These are phyloP conservation scores for Anaspis maculata DNA, from an alignment of 2,888 invertebrate genomes.

Conservation along the genomic window DNA sequence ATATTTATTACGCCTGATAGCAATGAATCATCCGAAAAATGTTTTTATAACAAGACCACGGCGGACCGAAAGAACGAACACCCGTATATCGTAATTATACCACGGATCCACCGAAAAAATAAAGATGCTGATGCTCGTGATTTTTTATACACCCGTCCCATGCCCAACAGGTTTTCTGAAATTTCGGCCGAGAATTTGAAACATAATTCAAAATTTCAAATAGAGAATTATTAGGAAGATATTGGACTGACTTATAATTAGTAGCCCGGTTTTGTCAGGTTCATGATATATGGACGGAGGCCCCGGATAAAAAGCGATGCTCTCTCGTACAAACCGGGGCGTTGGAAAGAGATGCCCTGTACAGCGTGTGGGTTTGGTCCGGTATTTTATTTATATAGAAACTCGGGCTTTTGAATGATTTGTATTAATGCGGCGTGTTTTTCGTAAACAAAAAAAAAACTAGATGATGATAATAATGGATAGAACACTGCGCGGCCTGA, in stretches of 20 bases:
- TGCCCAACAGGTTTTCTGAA: conserved; percentile 14
- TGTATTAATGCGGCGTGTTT: conserved; percentile 28
- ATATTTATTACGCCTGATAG: no score
- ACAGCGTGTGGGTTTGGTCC: conserved; percentile 27
- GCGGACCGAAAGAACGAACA: no score
- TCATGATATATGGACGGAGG: conserved; percentile 31
- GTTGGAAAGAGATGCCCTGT: conserved; percentile 6
- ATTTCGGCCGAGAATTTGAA: conserved; percentile 19
- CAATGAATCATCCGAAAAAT: no score
- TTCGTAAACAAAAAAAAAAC: conserved; percentile 15
- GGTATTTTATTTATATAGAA: conserved; percentile 37
- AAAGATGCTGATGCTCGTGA: no score
- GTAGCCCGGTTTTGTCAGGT: conserved; percentile 36
- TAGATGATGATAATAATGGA: no score
- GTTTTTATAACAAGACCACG: no score
- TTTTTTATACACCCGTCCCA: conserved; percentile 1
- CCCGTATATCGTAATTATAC: no score
- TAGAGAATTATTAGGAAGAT: conserved; percentile 35
- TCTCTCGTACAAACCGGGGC: neutral
- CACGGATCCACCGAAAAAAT: no score
- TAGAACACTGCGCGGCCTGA: no score
- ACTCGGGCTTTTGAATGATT: conserved; percentile 30
- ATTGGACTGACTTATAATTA: conserved; percentile 36
- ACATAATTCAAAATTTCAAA: conserved; percentile 37
- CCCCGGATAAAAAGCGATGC: conserved; percentile 16